Base-by-base conservation (phyloP, 2,113 vertebrate species). In the Crotalus tigris region DNA sequence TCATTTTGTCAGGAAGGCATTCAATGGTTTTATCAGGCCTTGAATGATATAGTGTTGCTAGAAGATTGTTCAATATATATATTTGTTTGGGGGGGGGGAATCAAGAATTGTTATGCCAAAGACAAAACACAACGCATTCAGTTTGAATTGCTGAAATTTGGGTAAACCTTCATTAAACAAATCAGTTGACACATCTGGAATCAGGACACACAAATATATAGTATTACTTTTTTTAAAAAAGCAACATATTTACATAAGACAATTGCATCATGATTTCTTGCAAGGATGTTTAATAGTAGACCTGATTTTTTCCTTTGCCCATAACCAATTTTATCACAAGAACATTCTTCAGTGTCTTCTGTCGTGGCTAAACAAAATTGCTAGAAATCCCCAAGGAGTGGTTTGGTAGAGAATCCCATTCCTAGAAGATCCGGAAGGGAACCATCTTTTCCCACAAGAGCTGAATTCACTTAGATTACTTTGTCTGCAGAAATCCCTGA, bases 1-100 rank as follows among this genome's bases (percentile, higher is more conserved):
- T 92, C 95, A 93, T 96, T 96, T 94, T 95, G 95, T 96, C 93
- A 96, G 94, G 58, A 89, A 94, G 94, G 94, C 94, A 93, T 59
- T 95, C 58, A 55, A 26, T 93, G 94, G 92, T 96, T 95, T 96
- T 94, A 96, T 94, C 21, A 96, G 93, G 29, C 21, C 21, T 93
- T 90, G 54, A 86, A 39, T 91, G 91, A 87, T 90, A 92, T 94
- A 96, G 58, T 93, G 88, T 94, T 0, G 0, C 54, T 57, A 85
- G 0, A 21, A 87, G 85, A 96, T 92, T 55, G 75, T 91, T 87
- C 55, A 58, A 26, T 51, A 8, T 51, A 51, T 0, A 33, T 17
- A 2, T 1, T 53, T 46, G 90, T 92, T 94, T 13, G 81, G n/a
- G 26, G 15, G 85, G 86, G 90, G 85, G 90, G 93, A 3, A 21